Evolutionary conservation across 2,888 invertebrate genomes (phyloP).

Genomic region (Caenorhabditis japonica): DNA sequence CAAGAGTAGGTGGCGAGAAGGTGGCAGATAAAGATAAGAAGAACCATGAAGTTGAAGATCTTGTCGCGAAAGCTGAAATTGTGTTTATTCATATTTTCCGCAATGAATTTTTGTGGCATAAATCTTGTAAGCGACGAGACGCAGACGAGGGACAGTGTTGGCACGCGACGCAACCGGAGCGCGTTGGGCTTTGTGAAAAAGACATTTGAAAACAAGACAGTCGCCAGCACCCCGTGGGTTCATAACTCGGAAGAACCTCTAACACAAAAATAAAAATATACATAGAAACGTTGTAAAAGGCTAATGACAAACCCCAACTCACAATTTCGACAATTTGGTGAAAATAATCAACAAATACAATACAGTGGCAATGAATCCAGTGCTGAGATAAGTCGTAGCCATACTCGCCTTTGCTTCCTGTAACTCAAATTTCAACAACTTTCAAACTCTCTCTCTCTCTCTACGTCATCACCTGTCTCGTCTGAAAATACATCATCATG

Average conservation of each 20-base stretch:
- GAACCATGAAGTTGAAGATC: slow-evolving; percentile 37
- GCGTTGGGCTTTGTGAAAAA: no score
- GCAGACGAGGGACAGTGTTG: no score
- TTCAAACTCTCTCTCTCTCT: neutral
- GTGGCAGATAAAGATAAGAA: slow-evolving; percentile 33
- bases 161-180: no score
- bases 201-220: no score
- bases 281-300: no score
- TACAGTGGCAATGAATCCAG: slow-evolving; percentile 49
- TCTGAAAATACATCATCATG: slow-evolving; percentile 51
- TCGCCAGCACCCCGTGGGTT: no score
- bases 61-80: slow-evolving; percentile 43
- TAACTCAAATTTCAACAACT: slow-evolving; percentile 1
- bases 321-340: slow-evolving; percentile 32
- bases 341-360: slow-evolving; percentile 46
- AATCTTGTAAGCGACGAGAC: no score
- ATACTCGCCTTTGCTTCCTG: slow-evolving; percentile 47
- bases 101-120: neutral
- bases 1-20: slow-evolving; percentile 43
- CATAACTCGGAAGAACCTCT: no score
- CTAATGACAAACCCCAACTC: no score
- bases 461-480: slow-evolving; percentile 22
- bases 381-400: slow-evolving; percentile 44
- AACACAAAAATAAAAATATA: no score
- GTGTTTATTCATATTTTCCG: neutral